Conservation (phyloP, 1,140 invertebrate genomes). For the Leptinotarsa lineolata region DNA sequence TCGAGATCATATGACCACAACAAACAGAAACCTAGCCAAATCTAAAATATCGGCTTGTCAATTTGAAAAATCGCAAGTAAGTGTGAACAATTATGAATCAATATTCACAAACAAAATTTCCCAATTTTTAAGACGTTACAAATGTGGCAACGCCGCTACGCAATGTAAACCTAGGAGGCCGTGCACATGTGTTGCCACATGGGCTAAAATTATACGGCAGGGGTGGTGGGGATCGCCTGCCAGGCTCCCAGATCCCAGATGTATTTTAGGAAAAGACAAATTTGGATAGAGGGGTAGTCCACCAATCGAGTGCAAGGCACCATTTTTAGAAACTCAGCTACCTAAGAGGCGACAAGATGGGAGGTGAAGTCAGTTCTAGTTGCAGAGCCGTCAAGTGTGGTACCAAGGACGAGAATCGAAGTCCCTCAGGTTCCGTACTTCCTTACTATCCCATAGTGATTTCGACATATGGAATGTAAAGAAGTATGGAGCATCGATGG, state of each 20-base stretch:
- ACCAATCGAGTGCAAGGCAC: constrained; percentile 55
- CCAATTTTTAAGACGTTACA: too few relatives aligned
- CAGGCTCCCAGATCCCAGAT: constrained; percentile 56
- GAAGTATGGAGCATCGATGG: constrained; percentile 85
- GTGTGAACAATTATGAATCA: too few relatives aligned
- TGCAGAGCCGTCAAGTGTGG: constrained; percentile 38
- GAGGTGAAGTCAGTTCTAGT: constrained; percentile 56
- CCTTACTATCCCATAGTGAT: constrained; percentile 92
- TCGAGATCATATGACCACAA: too few relatives aligned
- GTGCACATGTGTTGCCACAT: constrained; percentile 51
- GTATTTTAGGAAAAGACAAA: constrained; percentile 83
- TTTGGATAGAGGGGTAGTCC: constrained; percentile 65
- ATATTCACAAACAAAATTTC: too few relatives aligned
- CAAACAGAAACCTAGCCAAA: too few relatives aligned
- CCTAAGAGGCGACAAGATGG: constrained; percentile 42
- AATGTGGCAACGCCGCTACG: constrained; percentile 16
- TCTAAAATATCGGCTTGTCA: too few relatives aligned
- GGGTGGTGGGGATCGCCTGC: constrained; percentile 26
- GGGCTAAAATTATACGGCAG: constrained; percentile 44
- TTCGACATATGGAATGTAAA: constrained; percentile 93
- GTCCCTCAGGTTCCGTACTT: constrained; percentile 85
- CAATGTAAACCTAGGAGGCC: constrained; percentile 30
- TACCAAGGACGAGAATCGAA: constrained; percentile 16
- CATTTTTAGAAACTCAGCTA: constrained; percentile 64
- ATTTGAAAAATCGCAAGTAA: too few relatives aligned